Percentiles rank a stretch among this genome's conserved stretches.
Conservation (phyloP, 2,797 vertebrate species). For the Petrocephalus schoutedeni region DNA sequence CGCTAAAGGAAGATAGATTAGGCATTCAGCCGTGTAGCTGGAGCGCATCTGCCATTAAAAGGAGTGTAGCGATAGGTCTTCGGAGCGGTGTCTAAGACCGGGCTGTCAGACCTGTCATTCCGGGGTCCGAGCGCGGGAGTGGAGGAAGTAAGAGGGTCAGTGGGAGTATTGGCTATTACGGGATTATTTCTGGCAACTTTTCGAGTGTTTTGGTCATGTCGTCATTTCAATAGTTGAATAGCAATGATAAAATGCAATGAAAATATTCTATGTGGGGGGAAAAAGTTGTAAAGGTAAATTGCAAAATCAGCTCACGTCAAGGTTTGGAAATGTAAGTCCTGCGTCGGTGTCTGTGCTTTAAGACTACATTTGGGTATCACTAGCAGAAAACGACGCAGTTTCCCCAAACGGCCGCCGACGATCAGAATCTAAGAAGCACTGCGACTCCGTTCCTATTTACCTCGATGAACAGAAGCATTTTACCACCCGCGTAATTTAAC, state of each 20-base stretch:
- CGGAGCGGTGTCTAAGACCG: not conserved
- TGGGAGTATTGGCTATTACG: not conserved
- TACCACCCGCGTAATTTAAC: not conserved
- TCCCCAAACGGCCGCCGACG: not conserved
- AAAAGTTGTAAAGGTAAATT: not conserved
- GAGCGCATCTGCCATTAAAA: slow-evolving; percentile 15
- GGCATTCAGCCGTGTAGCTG: slow-evolving; percentile 21
- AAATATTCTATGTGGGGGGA: not conserved
- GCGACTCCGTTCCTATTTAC: not conserved
- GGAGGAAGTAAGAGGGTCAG: not conserved
- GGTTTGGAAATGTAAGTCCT: not conserved
- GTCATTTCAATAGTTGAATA: not conserved
- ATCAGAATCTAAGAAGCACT: not conserved
- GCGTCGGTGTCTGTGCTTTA: not conserved
- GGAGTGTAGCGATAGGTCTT: slow-evolving; percentile 16
- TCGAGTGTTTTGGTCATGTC: not conserved
- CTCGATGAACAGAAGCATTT: not conserved
- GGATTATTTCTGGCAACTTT: not conserved
- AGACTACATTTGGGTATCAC: not conserved
- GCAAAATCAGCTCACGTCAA: not conserved
- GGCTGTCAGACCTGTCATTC: slow-evolving; percentile 16
- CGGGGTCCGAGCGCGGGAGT: not conserved
- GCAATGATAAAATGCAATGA: not conserved
- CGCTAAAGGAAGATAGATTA: slow-evolving; percentile 23
- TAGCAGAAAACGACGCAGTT: not conserved